A percentile compares a stretch with the other conserved stretches of the same genome.
Conservation (phyloP, 2,797 vertebrate species). For the Crax fasciolata region DNA sequence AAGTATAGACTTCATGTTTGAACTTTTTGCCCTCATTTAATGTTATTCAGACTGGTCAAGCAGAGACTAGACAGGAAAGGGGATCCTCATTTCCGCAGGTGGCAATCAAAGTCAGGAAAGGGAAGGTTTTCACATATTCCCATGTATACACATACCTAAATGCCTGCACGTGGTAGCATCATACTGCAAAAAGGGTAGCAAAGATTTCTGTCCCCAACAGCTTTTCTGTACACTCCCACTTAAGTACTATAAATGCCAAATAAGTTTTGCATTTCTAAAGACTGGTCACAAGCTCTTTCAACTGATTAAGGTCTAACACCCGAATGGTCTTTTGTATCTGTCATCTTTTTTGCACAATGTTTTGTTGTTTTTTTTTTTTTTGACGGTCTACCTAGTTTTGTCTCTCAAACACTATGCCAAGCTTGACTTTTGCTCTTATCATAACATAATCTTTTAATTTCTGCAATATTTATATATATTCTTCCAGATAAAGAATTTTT, state of each 20-base stretch:
- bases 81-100: background rate
- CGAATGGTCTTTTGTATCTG: background rate
- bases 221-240: background rate
- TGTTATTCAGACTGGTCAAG: background rate
- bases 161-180: background rate
- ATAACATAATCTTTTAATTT: background rate
- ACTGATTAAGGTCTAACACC: background rate
- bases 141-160: background rate
- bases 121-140: background rate
- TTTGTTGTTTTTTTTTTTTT: background rate
- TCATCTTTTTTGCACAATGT: background rate
- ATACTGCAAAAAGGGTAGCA: background rate
- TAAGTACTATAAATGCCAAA: background rate
- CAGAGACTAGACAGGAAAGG: background rate
- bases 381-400: background rate
- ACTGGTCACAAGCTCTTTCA: background rate
- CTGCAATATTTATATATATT: background rate
- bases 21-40: background rate
- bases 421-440: background rate
- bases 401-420: background rate
- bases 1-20: background rate
- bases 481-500: background rate
- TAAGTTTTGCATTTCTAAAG: background rate
- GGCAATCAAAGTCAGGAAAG: background rate
- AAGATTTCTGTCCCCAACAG: background rate